These are phyloP conservation scores for Pygocentrus nattereri DNA, from an alignment of 2,797 vertebrate species.

Conservation along the genomic window DNA sequence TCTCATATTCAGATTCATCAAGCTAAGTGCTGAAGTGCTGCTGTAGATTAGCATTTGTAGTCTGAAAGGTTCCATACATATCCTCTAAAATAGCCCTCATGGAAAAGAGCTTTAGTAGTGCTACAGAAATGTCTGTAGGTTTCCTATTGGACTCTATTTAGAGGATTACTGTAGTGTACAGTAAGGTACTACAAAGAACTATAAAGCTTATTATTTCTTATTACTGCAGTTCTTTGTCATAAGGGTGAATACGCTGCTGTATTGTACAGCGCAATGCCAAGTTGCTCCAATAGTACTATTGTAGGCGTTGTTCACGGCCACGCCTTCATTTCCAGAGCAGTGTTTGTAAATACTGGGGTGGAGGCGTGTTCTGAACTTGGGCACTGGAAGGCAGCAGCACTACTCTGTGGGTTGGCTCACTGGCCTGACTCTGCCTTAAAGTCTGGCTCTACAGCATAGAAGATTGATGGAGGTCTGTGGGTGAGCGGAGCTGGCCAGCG, in stretches of 20 bases:
- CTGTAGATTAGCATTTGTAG: neutral
- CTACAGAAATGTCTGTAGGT: neutral
- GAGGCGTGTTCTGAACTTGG: conserved; percentile 41
- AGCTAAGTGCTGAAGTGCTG: neutral
- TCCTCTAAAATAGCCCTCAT: neutral
- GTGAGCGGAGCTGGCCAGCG: conserved; percentile 35
- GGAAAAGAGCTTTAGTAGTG: neutral
- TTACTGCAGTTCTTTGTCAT: neutral
- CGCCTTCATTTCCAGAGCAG: conserved; percentile 36
- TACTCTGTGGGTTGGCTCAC: conserved; percentile 39
- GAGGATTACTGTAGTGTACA: neutral
- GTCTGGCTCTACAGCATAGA: conserved; percentile 26
- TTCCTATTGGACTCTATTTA: neutral
- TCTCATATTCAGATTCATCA: neutral
- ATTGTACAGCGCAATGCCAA: neutral
- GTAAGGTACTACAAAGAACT: no score
- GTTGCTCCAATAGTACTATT: neutral
- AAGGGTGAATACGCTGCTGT: neutral
- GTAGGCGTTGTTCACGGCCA: neutral
- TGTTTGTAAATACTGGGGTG: conserved; percentile 59
- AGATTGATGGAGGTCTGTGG: conserved; percentile 41
- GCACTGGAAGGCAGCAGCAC: neutral
- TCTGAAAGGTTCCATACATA: neutral
- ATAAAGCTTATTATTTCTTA: neutral
- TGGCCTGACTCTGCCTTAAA: conserved; percentile 22